These are phyloP conservation scores for Syncerus caffer DNA, from an alignment of 2,797 vertebrate species.

Conservation along the genomic window DNA sequence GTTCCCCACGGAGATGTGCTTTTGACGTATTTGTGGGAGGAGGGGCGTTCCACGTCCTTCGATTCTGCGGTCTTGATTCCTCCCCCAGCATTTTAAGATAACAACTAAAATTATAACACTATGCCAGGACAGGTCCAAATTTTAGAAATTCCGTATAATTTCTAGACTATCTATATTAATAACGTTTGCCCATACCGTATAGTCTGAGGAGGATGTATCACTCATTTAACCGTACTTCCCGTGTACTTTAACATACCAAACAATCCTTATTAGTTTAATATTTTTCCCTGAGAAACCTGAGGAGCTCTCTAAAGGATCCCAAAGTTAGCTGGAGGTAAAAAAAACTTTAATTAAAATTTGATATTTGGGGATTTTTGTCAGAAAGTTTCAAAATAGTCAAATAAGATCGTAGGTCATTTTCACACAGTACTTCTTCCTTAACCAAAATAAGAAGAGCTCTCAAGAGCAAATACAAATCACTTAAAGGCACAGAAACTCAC, in stretches of 20 bases:
- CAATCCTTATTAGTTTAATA: not conserved
- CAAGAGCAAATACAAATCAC: not conserved
- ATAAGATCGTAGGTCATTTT: not conserved
- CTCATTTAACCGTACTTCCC: not conserved
- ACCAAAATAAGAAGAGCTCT: not conserved
- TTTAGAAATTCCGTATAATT: not conserved
- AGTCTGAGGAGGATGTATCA: not conserved
- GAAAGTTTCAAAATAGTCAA: not conserved
- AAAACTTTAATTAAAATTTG: not conserved
- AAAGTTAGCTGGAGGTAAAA: not conserved
- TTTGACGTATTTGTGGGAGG: not conserved
- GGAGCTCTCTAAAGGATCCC: not conserved
- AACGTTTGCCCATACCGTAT: rapidly evolving
- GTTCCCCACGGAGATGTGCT: not conserved
- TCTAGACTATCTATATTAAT: not conserved
- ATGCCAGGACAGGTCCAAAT: not conserved
- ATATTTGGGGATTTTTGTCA: not conserved
- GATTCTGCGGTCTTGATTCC: not conserved
- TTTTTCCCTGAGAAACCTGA: not conserved
- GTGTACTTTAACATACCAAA: not conserved
- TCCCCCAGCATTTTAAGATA: not conserved
- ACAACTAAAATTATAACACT: not conserved
- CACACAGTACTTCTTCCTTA: not conserved
- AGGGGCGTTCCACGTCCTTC: not conserved
- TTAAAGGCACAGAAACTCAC: not conserved